Evolutionary conservation across 2,888 invertebrate genomes (phyloP), one percentile per base, ranked within the genome.

Genomic region (Napeogenes inachia): DNA sequence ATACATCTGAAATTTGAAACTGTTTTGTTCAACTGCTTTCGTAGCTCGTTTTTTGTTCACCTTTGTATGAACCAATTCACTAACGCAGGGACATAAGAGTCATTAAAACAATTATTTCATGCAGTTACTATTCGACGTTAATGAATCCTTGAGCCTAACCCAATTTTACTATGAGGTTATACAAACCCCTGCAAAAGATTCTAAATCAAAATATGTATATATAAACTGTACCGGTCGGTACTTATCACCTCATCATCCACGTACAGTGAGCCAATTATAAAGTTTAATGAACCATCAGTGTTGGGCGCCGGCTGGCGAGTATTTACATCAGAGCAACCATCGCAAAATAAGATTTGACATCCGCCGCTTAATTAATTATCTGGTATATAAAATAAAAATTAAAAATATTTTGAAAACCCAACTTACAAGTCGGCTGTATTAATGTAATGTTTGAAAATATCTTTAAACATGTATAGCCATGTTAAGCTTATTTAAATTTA

Each of bases 231-330:
- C 8, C 12, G 8, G 42, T 35, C 64, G 63, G 64, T 63, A 59
- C 56, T 64, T 61, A 64, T 60, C 60, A 62, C 64, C 61, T 59
- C 64, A 62, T 57, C 65, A 57, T 59, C 59, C 63, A 63, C 68
- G 60, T 65, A 64, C 61, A 59, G 57, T 42, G 59, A 66, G 70
- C 65, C 73, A 73, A 73, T 73, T 73, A 73, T 68, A 73, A 73
- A 73, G 72, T 73, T 72, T 68, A 73, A 73, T 72, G 67, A 71
- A 66, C 65, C 66, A 64, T 68, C 69, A 62, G 66, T 66, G 60
- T 63, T 63, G 54, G 60, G 42, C 65, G 63, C 61, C 63, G 61
- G 61, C 61, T 66, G 50, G 57, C 58, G 57, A 67, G 62, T 59
- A 66, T 66, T 65, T 66, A 61, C 61, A 59, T 63, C 62, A 54